Base-by-base conservation (phyloP, 1,140 invertebrate species). In the Nomia melanderi region DNA sequence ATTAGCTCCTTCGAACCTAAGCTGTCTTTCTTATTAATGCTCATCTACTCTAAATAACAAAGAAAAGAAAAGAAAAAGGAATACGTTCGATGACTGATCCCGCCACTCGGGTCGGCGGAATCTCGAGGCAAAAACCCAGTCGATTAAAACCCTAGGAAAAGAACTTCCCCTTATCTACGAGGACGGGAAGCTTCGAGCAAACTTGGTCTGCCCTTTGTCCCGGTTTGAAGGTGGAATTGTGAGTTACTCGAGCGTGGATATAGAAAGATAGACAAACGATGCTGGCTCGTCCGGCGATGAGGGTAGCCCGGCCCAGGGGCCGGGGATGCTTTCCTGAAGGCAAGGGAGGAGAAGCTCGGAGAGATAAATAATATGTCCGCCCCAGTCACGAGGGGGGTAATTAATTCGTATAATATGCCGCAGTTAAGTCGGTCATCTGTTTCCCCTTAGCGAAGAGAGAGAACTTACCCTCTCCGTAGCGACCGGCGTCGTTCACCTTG, bases 371-470 rank as follows among this genome's bases (percentile, higher is more conserved):
- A 91, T 92, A 92, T 89, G 89, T 88, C 87, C 86, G 87, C 91
- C 86, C 88, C 86, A 90, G 86, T 82, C 71, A 85, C 77, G 79
- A 67, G 78, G 57, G 86, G 83, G 87, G 86, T 91, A 91, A 92
- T 92, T 91, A 92, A 92, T 92, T 91, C 88, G 90, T 89, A 91
- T 92, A 92, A 92, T 92, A 92, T 92, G 88, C 90, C 88, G 86
- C 80, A 91, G 90, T 91, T 92, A 91, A 92, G 90, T 90, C 82
- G 86, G 85, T 91, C 89, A 91, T 92, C 88, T 86, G 87, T 85
- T 77, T 82, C 78, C 41, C 80, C 82, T 85, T 79, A 72, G 73
- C 77, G 44, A 27, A n/a, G 39, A 44, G 36, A n/a, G 39, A 44
- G 36, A 75, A 60, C 27, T 70, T 29, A 9, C 17, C 44, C 25